A percentile compares a stretch with the other conserved stretches of the same genome.
Conservation (phyloP, 2,113 vertebrate genomes). For the Oxygymnocypris stewartii region DNA sequence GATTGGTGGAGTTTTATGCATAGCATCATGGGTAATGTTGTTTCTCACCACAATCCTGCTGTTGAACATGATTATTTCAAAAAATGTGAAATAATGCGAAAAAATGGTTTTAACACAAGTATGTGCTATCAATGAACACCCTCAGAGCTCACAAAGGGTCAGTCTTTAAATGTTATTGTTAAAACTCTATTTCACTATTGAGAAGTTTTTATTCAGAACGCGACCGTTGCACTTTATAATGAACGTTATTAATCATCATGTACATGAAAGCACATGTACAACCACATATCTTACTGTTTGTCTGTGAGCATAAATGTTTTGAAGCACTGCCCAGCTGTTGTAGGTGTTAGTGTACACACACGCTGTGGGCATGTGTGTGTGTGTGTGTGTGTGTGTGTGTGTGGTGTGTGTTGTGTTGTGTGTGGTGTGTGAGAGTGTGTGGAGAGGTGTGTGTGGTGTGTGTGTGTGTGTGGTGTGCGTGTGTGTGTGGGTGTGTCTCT, state of each 20-base stretch:
- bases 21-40: background rate
- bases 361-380: conserved; percentile 28
- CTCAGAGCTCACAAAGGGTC: background rate
- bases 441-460: conserved; percentile 29
- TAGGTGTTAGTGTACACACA: conserved; percentile 23
- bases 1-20: background rate
- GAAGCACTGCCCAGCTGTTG: background rate
- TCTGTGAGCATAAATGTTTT: background rate
- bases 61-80: background rate
- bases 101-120: background rate
- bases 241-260: background rate
- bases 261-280: background rate
- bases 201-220: background rate
- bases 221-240: background rate
- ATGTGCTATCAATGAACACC: background rate
- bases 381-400: conserved; percentile 13
- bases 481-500: conserved; percentile 32
- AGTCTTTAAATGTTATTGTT: background rate
- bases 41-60: background rate
- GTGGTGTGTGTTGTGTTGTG: too few species aligned
- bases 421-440: too few species aligned
- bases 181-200: background rate
- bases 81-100: background rate
- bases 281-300: background rate
- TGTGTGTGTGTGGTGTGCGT: conserved; percentile 13